Base-by-base conservation (phyloP, 1,140 invertebrate genomes). In the Calliopsis andreniformis region DNA sequence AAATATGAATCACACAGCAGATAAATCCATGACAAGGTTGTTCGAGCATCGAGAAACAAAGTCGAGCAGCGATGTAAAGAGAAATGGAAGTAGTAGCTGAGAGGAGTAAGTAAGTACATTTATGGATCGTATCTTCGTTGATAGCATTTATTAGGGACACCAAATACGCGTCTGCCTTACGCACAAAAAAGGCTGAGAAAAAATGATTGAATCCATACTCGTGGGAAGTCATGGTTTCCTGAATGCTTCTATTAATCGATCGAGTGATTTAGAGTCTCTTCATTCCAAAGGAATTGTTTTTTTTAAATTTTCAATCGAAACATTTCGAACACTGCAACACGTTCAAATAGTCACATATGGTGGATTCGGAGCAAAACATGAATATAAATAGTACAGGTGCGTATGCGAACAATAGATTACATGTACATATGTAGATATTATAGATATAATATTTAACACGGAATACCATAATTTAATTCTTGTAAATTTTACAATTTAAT, bases 71-170 rank as follows among this genome's bases (percentile, higher is more conserved):
- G 68, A 43, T n/a, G n/a, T n/a, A n/a, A 51, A 30, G 70, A 76
- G 55, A 79, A 76, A 70, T 23, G 25, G 28, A 78, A 77, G 12
- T 42, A 68, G 66, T 39, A 49, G 47, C 20, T 8, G 12, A 12
- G 25, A 35, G 3, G 47, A 39, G 51, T n/a, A n/a, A n/a, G n/a
- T n/a, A n/a, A n/a, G n/a, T 83, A 63, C 61, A 76, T 72, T 73
- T 69, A 82, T 72, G 58, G 35, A 2, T 55, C 30, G 28, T 49
- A 42, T 82, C 63, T 75, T 73, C n/a, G 43, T 28, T 64, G 64
- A 76, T 72, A 81, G 63, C 58, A 82, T 82, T 78, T 76, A 82
- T 83, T 56, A 70, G 35, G 59, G 25, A 66, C 43, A 53, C 55
- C 47, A 47, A 18, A 39, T 47, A 61, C 39, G 49, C 70, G 78